Conservation (phyloP, 2,113 vertebrate genomes). For the Polyodon spathula region DNA sequence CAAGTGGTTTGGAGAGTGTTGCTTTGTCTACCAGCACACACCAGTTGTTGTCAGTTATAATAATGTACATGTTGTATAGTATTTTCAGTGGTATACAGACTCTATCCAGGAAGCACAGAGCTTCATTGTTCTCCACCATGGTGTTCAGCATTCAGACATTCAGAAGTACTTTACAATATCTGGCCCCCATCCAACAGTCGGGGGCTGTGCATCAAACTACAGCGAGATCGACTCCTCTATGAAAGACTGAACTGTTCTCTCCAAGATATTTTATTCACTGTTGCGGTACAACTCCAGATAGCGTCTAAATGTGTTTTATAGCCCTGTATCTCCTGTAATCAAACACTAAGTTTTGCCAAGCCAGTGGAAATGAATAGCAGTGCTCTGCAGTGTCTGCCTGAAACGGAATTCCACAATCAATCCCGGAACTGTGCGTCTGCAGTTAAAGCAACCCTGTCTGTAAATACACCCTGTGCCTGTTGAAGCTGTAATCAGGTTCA, state of each 20-base stretch:
- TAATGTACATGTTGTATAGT: too few species aligned
- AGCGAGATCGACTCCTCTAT: background rate
- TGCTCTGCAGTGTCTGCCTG: too few species aligned
- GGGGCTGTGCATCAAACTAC: background rate
- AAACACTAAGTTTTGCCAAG: background rate
- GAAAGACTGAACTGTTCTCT: background rate
- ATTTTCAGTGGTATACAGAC: too few species aligned
- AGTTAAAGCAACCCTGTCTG: background rate
- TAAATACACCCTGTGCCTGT: background rate
- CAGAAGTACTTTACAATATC: too few species aligned
- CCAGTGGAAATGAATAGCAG: background rate
- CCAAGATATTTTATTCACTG: background rate
- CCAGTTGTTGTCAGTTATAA: too few species aligned
- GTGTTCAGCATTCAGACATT: too few species aligned
- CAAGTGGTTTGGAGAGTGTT: too few species aligned
- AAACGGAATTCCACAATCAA: too few species aligned
- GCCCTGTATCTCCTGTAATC: background rate
- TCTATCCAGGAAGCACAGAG: too few species aligned
- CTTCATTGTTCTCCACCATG: too few species aligned
- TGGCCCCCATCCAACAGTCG: too few species aligned
- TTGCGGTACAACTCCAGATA: background rate
- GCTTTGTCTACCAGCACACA: too few species aligned
- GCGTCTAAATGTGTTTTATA: background rate
- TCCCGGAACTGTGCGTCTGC: background rate
- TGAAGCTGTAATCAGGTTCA: background rate